phyloP scores from a whole-genome alignment of 2,113 vertebrate species.

The Jacana jacana region DNA sequence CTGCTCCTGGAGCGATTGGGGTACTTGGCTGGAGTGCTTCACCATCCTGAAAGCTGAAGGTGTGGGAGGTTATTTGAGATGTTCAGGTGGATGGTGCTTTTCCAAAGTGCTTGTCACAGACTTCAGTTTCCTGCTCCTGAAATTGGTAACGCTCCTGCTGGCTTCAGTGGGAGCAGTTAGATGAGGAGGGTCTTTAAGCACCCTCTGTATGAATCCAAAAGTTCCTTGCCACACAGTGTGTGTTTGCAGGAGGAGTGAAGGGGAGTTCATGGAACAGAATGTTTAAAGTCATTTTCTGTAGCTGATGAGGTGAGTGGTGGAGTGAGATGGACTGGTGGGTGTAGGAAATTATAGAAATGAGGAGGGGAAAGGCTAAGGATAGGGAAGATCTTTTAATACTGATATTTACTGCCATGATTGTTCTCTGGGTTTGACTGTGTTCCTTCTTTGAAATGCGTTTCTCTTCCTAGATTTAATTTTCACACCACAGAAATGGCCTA shows the following conservation, averaged over 20 bases:
- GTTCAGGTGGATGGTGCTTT: not conserved
- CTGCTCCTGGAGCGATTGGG: not conserved
- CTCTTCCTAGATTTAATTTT: not conserved
- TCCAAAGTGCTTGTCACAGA: not conserved
- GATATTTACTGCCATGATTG: not conserved
- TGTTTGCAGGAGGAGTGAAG: not conserved
- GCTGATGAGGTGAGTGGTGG: not conserved
- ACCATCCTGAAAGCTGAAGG: accelerated
- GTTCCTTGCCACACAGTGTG: not conserved
- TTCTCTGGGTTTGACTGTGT: not conserved
- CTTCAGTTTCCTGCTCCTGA: not conserved
- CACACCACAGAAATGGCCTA: not conserved
- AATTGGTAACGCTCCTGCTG: not conserved
- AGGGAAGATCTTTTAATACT: not conserved
- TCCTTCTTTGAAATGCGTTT: not conserved
- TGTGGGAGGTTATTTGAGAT: not conserved
- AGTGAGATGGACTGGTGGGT: not conserved
- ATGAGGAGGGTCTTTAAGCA: not conserved
- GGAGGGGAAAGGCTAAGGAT: not conserved
- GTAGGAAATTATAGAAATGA: not conserved
- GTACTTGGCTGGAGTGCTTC: not conserved
- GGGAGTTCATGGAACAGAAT: not conserved
- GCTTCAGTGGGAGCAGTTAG: not conserved
- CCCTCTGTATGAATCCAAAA: not conserved
- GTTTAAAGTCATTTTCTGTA: not conserved